Percentiles rank a stretch among this genome's conserved stretches.
These are phyloP conservation scores for Mungos mungo DNA, from an alignment of 2,113 vertebrate species.

Conservation along the genomic window DNA sequence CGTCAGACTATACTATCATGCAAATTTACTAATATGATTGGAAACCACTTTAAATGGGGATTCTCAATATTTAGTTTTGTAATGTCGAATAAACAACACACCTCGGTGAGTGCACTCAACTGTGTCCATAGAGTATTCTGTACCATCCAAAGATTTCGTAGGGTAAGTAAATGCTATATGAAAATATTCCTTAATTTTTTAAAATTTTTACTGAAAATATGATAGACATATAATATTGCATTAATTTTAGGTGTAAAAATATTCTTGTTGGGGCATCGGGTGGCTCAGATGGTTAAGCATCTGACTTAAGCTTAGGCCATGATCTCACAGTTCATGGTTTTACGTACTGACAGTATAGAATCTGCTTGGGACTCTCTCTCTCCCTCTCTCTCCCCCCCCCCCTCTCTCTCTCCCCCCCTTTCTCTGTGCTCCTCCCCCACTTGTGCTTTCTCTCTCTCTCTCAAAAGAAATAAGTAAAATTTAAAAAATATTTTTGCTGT, in stretches of 20 bases:
- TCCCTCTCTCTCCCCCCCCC: too few relatives aligned
- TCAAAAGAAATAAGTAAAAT: too few relatives aligned
- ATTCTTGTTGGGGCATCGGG: neutral
- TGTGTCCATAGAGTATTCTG: neutral
- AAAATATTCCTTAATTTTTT: neutral
- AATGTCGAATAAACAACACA: neutral
- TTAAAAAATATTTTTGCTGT: neutral
- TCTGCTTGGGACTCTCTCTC: too few relatives aligned
- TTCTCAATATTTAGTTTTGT: neutral
- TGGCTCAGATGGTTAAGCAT: too few relatives aligned
- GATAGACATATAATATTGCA: neutral
- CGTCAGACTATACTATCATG: neutral
- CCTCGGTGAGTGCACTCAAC: neutral
- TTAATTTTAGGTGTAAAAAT: neutral
- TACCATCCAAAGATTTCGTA: neutral
- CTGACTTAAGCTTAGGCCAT: too few relatives aligned
- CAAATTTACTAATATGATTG: neutral
- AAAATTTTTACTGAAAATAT: neutral
- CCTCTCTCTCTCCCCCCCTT: too few relatives aligned
- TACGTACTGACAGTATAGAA: too few relatives aligned
- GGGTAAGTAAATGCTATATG: neutral
- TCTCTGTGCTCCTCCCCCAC: too few relatives aligned
- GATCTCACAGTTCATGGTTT: too few relatives aligned
- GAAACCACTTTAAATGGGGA: neutral
- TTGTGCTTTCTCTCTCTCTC: too few relatives aligned